These are phyloP conservation scores for Bombyx mandarina DNA, from an alignment of 1,140 invertebrate species.

Conservation along the genomic window DNA sequence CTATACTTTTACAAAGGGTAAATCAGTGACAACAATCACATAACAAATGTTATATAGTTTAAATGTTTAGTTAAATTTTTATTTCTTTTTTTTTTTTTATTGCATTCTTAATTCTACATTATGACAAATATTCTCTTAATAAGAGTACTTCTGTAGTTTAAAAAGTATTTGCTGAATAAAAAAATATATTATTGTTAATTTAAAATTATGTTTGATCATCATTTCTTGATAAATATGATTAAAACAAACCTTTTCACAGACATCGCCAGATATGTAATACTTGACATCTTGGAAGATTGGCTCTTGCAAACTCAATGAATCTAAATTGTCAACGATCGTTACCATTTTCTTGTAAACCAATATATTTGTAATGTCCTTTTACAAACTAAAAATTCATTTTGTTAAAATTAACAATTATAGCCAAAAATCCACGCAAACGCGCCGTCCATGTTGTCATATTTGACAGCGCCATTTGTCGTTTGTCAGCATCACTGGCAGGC, in stretches of 20 bases:
- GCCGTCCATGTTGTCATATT: conserved; percentile 37
- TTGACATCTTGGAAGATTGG: conserved; percentile 76
- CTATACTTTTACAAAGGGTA: no score
- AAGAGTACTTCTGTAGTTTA: background rate
- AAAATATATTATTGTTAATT: background rate
- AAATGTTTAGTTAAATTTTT: no score
- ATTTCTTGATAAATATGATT: conserved; percentile 27
- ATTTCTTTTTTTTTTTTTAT: no score
- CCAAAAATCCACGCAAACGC: conserved; percentile 40
- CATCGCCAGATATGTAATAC: conserved; percentile 79
- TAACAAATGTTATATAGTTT: no score
- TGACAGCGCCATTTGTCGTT: no score
- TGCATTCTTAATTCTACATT: no score
- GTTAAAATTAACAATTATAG: conserved; percentile 39
- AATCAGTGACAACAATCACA: background rate
- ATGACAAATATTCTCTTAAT: no score
- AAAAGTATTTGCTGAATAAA: background rate
- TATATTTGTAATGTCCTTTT: conserved; percentile 16
- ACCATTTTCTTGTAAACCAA: conserved; percentile 64
- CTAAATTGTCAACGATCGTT: conserved; percentile 69
- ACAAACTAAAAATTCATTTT: conserved; percentile 29
- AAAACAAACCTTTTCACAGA: conserved; percentile 76
- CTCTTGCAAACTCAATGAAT: conserved; percentile 65
- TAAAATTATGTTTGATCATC: background rate
- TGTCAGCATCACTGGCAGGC: no score